Evolutionary conservation across 2,888 invertebrate genomes (phyloP).

Genomic region (Camponotus fellah): DNA sequence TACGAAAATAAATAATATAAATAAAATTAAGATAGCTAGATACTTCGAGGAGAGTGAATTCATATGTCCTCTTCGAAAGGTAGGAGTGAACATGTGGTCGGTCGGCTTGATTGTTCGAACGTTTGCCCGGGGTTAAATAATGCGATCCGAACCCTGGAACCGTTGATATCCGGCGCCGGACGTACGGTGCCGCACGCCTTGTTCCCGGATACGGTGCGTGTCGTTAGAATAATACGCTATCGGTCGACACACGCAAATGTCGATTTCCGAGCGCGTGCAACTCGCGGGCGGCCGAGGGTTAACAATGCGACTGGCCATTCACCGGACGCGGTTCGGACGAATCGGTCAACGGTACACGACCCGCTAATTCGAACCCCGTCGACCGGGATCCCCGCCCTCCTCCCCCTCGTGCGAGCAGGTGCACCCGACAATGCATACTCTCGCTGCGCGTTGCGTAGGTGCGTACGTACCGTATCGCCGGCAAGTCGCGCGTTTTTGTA

Average conservation of each 20-base stretch:
- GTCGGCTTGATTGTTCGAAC: background rate
- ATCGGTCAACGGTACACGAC: conserved; percentile 62
- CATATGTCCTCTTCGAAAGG: background rate
- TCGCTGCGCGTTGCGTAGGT: background rate
- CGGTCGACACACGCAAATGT: conserved; percentile 50
- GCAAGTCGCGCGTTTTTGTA: conserved; percentile 37
- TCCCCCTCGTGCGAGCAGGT: conserved; percentile 5
- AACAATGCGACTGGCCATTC: conserved; percentile 69
- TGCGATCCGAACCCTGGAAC: conserved; percentile 13
- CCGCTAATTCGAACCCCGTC: conserved; percentile 35
- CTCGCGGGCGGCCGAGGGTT: conserved; percentile 49
- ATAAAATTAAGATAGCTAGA: background rate
- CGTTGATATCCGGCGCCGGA: conserved; percentile 1
- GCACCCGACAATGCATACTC: background rate
- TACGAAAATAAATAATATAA: background rate
- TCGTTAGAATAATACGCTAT: conserved; percentile 35
- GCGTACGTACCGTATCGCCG: conserved; percentile 65
- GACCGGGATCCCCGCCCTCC: background rate
- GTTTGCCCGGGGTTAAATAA: conserved; percentile 42
- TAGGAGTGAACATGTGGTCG: conserved; percentile 29
- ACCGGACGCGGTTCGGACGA: conserved; percentile 54
- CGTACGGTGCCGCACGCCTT: conserved; percentile 8
- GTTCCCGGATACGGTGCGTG: conserved; percentile 42
- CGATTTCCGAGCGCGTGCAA: conserved; percentile 12
- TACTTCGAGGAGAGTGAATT: background rate